Base-by-base conservation (phyloP, 2,797 vertebrate species). In the Pseudomugil gertrudae region DNA sequence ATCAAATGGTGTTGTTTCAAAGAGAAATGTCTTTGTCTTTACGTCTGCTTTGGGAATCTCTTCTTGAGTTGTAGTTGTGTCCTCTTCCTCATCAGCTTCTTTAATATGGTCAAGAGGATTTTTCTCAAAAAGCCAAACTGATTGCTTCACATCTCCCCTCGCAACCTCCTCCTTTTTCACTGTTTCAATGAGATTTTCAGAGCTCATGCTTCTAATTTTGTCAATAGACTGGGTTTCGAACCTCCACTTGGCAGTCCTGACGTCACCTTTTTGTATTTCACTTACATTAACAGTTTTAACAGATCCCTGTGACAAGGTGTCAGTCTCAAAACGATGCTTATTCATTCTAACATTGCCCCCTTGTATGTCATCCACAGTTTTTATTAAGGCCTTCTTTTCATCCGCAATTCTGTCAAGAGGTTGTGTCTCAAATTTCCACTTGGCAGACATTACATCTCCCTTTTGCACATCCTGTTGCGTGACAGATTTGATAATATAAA, bases 81-180 rank as follows among this genome's bases (percentile, higher is more conserved):
- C 72, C 70, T 65, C 84, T 3, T 62, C 86, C 74, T 95, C 94
- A 32, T 94, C 91, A 8, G 77, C 72, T 80, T 96, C 94, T 57
- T 93, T 95, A 81, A 97, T 94, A 78, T 93, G 94, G 86, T 96
- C 95, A 48, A 97, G 92, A 69, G 94, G 92, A 61, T 95, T 95
- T 83, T 95, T 95, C 92, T 98, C 96, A 92, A 98, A 98, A 65
- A 98, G 94, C 96, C 96, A 98, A 2, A 98, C 94, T 29, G 96
- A 95, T 47, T 95, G 90, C 88, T 95, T 95, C 27, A 98, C 96
- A 70, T 96, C 95, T 58, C 96, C 96, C 85, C 93, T 95, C 60
- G 92, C 89, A 2, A 95, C 75, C n/a, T 97, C 95, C 78, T 98
- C 95, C 78, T 93, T 92, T 79, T 86, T 90, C 54, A 97, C 95